Evolutionary conservation across 2,113 vertebrate species (phyloP).

Genomic region (Neoarius graeffei): DNA sequence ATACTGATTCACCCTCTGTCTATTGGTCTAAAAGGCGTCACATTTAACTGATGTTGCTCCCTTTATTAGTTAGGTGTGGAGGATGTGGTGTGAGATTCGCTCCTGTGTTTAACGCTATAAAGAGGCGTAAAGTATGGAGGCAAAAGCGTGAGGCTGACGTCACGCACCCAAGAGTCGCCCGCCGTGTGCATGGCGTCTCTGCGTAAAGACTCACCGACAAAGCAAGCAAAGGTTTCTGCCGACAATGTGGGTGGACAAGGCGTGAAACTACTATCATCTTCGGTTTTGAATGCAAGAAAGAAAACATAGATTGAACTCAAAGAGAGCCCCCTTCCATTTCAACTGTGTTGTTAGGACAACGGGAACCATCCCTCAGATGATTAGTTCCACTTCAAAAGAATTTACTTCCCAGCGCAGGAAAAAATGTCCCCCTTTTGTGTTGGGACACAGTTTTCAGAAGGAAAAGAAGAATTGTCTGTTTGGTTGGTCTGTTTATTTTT

Average conservation of each 20-base stretch:
- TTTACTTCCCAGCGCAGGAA: conserved; percentile 93
- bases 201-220: conserved; percentile 76
- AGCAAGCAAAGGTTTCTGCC: conserved; percentile 74
- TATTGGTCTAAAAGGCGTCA: conserved; percentile 21
- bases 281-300: conserved; percentile 95
- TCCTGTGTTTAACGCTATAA: conserved; percentile 69
- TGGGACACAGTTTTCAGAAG: conserved; percentile 83
- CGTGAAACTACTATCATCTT: conserved; percentile 98
- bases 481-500: conserved; percentile 89
- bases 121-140: conserved; percentile 70
- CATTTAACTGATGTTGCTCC: conserved; percentile 51
- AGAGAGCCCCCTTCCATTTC: conserved; percentile 91
- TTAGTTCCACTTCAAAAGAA: conserved; percentile 99
- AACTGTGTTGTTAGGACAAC: conserved; percentile 99
- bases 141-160: conserved; percentile 73
- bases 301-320: conserved; percentile 97
- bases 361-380: conserved; percentile 99
- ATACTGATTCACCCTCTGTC: conserved; percentile 4
- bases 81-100: conserved; percentile 69
- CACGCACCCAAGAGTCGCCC: conserved; percentile 77
- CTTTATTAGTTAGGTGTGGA: conserved; percentile 65
- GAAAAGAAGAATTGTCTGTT: conserved; percentile 85
- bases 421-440: conserved; percentile 89
- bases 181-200: conserved; percentile 80
- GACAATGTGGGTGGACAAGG: conserved; percentile 92